Evolutionary conservation across 2,113 vertebrate species (phyloP), one percentile per base, ranked within the genome.

Genomic region (Pachycephala philippinensis): DNA sequence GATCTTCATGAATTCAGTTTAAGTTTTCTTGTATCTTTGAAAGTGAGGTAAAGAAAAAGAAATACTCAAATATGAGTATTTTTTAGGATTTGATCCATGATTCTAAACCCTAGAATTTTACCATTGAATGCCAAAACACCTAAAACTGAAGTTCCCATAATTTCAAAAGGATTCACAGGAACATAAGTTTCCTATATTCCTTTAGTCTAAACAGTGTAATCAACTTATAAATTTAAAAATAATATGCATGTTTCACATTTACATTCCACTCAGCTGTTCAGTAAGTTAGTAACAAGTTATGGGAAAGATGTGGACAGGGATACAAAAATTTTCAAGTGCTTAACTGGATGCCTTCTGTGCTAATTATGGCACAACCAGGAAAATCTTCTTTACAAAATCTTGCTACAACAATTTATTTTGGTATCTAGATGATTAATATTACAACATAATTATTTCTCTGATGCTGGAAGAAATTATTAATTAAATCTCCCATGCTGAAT

Each of bases 201-300:
- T 81, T 87, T 35, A 66, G 52, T 69, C 40, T 85, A 87, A 95
- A 70, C 28, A 78, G 24, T 75, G 23, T 28, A 53, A 90, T 75
- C 50, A 87, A 88, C 15, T 54, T 75, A 66, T 17, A 84, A 6
- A 54, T 86, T 93, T 63, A 14, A 95, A 85, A 72, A 60, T 50
- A 84, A 68, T 57, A 52, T 75, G 4, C 17, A 50, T 71, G 23
- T 37, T 91, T 96, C 77, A 85, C 15, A 97, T 96, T 91, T 92
- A 81, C 42, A 92, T 79, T 50, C 44, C 64, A 91, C 44, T 96
- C 65, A 90, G n/a, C 68, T 94, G 56, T 92, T 95, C 44, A 27
- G n/a, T 52, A 91, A 64, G 47, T 30, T 45, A 71, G 50, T 79
- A 82, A 42, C 64, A 56, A 81, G 15, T 87, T 86, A 89, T 71